Evolutionary conservation across 2,797 vertebrate genomes (phyloP).

Genomic region (Crax fasciolata): DNA sequence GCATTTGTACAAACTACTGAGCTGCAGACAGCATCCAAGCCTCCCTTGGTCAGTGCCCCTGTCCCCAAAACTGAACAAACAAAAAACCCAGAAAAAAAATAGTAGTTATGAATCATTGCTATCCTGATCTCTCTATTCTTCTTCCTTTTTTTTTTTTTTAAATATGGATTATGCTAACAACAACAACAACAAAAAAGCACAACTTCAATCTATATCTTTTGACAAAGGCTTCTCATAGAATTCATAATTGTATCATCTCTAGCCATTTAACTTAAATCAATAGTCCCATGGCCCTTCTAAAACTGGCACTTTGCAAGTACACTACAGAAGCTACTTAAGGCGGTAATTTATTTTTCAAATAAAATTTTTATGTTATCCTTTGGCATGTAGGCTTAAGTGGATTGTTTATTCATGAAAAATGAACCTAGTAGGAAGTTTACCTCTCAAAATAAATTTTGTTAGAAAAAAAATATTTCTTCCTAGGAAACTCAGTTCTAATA

Average conservation of each 20-base stretch:
- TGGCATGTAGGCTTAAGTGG: slow-evolving; percentile 9
- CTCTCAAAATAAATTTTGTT: neutral
- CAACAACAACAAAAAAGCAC: neutral
- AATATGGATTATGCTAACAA: slow-evolving; percentile 2
- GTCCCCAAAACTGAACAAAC: neutral
- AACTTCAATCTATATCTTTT: neutral
- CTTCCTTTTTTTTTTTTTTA: neutral
- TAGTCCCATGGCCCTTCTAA: slow-evolving; percentile 48
- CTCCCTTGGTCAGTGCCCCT: neutral
- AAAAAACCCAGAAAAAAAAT: neutral
- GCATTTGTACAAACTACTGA: neutral
- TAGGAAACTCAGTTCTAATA: slow-evolving; percentile 20
- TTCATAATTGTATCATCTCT: slow-evolving; percentile 28
- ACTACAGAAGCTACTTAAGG: slow-evolving; percentile 4
- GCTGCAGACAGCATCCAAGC: neutral
- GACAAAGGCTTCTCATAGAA: slow-evolving; percentile 43
- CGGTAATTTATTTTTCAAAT: slow-evolving; percentile 52
- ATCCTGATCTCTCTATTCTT: neutral
- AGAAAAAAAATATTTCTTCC: neutral
- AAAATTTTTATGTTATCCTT: slow-evolving; percentile 27
- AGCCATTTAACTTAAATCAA: slow-evolving; percentile 54
- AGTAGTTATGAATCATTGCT: neutral
- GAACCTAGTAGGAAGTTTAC: neutral
- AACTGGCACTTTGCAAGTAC: slow-evolving; percentile 44
- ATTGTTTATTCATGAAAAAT: slow-evolving; percentile 32